These are phyloP conservation scores for Argopecten irradians DNA, from an alignment of 1,140 invertebrate species.

Conservation along the genomic window DNA sequence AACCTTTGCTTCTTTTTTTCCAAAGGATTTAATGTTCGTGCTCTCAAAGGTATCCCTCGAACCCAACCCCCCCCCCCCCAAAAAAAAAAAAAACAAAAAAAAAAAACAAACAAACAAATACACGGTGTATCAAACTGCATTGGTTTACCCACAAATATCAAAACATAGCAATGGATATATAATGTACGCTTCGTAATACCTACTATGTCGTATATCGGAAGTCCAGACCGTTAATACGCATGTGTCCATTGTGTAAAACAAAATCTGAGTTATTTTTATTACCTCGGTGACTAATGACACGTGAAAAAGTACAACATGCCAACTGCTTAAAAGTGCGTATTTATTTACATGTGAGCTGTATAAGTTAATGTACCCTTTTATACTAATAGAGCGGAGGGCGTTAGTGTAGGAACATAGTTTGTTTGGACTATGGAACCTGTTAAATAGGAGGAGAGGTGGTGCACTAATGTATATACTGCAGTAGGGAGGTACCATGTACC, in stretches of 20 bases:
- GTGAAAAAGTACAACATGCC: neutral
- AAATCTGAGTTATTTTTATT: neutral
- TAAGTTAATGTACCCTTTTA: neutral
- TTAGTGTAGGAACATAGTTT: neutral
- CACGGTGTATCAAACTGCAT: too few relatives aligned
- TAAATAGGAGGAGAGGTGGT: neutral
- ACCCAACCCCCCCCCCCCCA: too few relatives aligned
- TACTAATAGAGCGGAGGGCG: neutral
- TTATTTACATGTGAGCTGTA: neutral
- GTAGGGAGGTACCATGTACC: neutral
- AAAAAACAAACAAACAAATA: too few relatives aligned
- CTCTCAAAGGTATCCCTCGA: too few relatives aligned
- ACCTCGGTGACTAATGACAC: neutral
- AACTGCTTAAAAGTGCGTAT: neutral
- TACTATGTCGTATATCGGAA: too few relatives aligned
- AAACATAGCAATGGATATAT: too few relatives aligned
- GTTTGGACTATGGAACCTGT: neutral
- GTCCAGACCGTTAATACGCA: neutral
- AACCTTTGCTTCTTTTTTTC: too few relatives aligned
- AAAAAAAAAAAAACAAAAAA: too few relatives aligned
- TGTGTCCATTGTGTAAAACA: neutral
- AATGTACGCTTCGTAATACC: too few relatives aligned
- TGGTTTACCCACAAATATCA: too few relatives aligned
- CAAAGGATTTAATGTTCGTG: too few relatives aligned
- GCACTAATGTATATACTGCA: neutral